These are phyloP conservation scores for Plodia interpunctella DNA, from an alignment of 1,140 invertebrate species.

Conservation along the genomic window DNA sequence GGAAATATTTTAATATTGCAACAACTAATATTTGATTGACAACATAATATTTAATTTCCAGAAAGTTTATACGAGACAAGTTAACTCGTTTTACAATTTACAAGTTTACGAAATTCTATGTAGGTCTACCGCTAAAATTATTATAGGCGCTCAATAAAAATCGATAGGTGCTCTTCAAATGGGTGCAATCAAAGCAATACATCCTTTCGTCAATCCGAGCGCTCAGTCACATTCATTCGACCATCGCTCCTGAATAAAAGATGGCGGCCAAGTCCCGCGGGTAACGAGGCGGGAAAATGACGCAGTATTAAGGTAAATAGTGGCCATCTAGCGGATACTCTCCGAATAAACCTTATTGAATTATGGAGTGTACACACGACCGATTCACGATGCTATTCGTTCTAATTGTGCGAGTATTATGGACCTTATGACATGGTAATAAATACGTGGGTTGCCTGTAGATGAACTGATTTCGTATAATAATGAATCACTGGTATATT, in stretches of 20 bases:
- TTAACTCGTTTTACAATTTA: no score
- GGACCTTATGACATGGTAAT: constrained; percentile 1
- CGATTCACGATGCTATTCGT: constrained; percentile 1
- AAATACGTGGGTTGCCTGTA: constrained; percentile 6
- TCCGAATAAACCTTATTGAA: constrained; percentile 17
- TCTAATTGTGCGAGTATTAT: constrained; percentile 8
- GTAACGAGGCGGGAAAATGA: constrained; percentile 27
- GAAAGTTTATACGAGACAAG: no score
- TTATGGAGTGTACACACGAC: constrained; percentile 4
- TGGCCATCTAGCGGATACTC: constrained; percentile 14
- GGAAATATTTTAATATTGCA: no score
- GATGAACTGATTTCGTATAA: constrained; percentile 3
- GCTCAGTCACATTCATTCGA: constrained; percentile 16
- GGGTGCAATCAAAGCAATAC: neutral
- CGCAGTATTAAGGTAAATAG: constrained; percentile 23
- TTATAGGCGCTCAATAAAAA: no score
- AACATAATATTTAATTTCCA: no score
- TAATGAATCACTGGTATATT: constrained; percentile 1
- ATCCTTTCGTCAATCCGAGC: constrained; percentile 23
- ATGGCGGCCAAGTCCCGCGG: constrained; percentile 16
- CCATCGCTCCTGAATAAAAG: constrained; percentile 28
- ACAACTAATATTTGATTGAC: no score
- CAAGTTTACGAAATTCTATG: no score
- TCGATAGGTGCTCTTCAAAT: no score
- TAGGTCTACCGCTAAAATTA: no score